Evolutionary conservation across 2,113 vertebrate species (phyloP), one percentile per base, ranked within the genome.

Genomic region (Himantopus leucocephalus): DNA sequence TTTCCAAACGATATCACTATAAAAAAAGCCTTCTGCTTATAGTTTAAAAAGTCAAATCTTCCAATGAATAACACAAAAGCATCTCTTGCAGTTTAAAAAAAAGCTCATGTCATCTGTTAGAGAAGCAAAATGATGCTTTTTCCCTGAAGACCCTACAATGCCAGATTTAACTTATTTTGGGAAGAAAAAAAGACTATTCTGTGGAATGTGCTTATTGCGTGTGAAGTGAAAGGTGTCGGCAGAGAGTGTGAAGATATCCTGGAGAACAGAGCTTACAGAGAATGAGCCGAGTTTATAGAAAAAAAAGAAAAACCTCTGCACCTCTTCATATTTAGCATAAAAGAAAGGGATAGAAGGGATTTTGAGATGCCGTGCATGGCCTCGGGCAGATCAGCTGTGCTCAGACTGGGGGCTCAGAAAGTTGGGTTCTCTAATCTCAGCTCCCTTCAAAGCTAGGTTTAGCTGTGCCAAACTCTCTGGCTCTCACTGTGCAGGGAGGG

Each of bases 141-240:
- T 10, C 37, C 16, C 39, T 66, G 53, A 64, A 92, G 78, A 68
- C 27, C 16, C 35, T 76, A 20, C 34, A 37, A 66, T 81, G 55
- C 41, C 63, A 74, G 41, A 55, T 94, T 67, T 76, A 26, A 73
- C 93, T 95, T 84, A 35, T 80, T 94, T 76, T 84, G 55, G 63
- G 64, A 81, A 67, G 62, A 88, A 63, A 68, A 22, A 58, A 9
- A 41, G 50, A 34, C 5, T 71, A 10, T 70, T 76, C 24, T 77
- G 71, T 1, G 4, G 78, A 67, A 35, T 14, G 18, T 62, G 37
- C 37, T 87, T 76, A 20, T n/a, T 7, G 14, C 41, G 88, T 88
- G 34, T 80, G 53, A 83, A 83, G n/a, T 43, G 41, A 52, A 73
- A 94, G 52, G 43, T 91, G 82, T 91, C 63, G 4, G 67, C 39